These are phyloP conservation scores for Cichlasoma orientale DNA, from an alignment of 2,797 vertebrate species.

Conservation along the genomic window DNA sequence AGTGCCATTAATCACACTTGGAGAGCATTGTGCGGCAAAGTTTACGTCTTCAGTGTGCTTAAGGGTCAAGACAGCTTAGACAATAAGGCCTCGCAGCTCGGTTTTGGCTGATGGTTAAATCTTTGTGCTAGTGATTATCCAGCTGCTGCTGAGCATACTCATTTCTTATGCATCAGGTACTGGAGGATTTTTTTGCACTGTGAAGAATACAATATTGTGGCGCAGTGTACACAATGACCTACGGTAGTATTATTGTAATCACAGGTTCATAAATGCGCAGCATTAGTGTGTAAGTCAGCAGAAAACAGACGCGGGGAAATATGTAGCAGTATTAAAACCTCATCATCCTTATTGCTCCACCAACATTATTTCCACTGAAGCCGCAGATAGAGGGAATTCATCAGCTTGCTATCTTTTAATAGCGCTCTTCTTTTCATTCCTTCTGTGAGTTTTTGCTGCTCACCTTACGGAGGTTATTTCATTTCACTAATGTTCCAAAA, in stretches of 20 bases:
- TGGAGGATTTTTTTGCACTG: neutral
- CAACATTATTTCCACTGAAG: conserved; percentile 45
- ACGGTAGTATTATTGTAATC: conserved; percentile 8
- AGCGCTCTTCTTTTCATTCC: neutral
- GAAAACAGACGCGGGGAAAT: conserved; percentile 44
- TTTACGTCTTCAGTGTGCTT: conserved; percentile 35
- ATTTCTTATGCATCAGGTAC: neutral
- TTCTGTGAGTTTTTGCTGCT: conserved; percentile 6
- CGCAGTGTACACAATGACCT: conserved; percentile 1
- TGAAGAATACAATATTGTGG: neutral
- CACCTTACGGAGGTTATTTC: conserved; percentile 29
- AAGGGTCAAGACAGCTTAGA: conserved; percentile 19
- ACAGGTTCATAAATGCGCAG: conserved; percentile 33
- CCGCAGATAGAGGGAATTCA: conserved; percentile 37
- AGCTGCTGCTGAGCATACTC: neutral
- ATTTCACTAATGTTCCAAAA: conserved; percentile 41
- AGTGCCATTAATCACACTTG: conserved; percentile 73
- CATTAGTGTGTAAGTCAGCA: conserved; percentile 39
- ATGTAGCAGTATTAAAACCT: conserved; percentile 58
- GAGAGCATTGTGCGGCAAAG: conserved; percentile 37
- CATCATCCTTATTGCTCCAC: conserved; percentile 55
- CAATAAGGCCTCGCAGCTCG: conserved; percentile 22
- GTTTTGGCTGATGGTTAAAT: conserved; percentile 10
- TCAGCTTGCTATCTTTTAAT: conserved; percentile 39
- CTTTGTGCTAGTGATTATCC: neutral